Base-by-base conservation (phyloP, 1,140 invertebrate species). In the Condylostylus longicornis region DNA sequence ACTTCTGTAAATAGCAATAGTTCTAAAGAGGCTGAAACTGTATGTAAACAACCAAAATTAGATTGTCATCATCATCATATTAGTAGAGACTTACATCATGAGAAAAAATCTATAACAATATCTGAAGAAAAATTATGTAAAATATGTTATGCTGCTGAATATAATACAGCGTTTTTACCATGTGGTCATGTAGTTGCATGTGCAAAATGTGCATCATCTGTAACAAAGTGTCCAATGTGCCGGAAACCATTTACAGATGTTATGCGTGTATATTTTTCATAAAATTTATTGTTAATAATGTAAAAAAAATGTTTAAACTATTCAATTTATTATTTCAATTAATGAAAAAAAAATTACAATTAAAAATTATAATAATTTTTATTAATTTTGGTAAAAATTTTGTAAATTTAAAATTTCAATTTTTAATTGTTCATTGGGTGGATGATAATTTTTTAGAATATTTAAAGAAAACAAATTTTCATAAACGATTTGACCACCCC, bases 181-280 rank as follows among this genome's bases (percentile, higher is more conserved):
- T 72, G 70, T 64, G 82, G 87, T 31, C 89, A 94, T 64, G 74
- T 93, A 42, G 74, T 89, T 12, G 78, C 85, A 9, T 95, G 89
- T 64, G 72, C 75, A 12, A 77, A 82, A 42, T 95, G 89, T 67
- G 81, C 85, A 9, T 65, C 75, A 3, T 71, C 72, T 25, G 64
- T 87, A 33, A 72, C 68, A 39, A 76, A 72, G 37, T 95, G 88
- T 62, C 81, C 85, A 18, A 70, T 91, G 37, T 94, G 89, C 63
- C 69, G 88, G 40, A 69, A 78, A 53, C 70, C 65, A 45, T 69
- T 70, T 54, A 52, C 50, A 43, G 51, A 54, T 39, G 50, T 62
- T 20, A 58, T 61, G 54, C 50, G 58, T 47, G 53, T 62, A 36
- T 61, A 54, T 59, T 61, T 61, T 49, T 61, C 58, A 40, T 61